Evolutionary conservation across 2,797 vertebrate genomes (phyloP), one percentile per base, ranked within the genome.

Genomic region (Onychomys arenicola): DNA sequence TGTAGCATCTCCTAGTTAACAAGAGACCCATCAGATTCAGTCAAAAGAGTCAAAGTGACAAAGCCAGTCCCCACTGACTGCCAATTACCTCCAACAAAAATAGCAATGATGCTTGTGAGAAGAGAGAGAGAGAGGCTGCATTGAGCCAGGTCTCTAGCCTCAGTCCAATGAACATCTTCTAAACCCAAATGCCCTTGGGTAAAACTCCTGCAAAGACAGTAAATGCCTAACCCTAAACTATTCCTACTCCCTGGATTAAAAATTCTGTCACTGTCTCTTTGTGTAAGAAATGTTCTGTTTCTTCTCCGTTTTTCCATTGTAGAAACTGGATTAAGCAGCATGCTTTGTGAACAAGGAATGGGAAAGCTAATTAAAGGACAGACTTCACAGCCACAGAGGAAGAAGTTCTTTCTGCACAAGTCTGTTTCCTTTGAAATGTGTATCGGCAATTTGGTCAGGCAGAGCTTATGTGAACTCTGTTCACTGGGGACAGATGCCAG

Each of bases 1-100:
- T 89, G 95, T 73, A 96, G 91, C 90, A 97, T 98, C 96, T 98
- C 98, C 37, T 92, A 93, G 98, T 98, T 86, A 17, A 97, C 52
- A 78, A 94, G 96, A 97, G 80, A 84, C 97, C 88, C 96, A 90
- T 99, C 99, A 99, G 98, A 97, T 96, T 98, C 89, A 78, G 98
- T 97, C 93, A 78, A 91, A 98, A 98, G 98, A 99, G 98, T 97
- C 95, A 97, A 99, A 98, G 98, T 99, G 99, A 99, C 99, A 98
- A 98, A 98, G 99, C 98, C 97, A 96, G 98, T 97, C 98, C 98
- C 98, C 98, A 97, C 97, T 98, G 98, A 95, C 97, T 97, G 97
- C 98, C 97, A 98, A 95, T 98, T 98, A 98, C 97, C 97, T 98
- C 96, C 97, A 98, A 98, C 97, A 4, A 96, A 97, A 95, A 88